Evolutionary conservation across 1,140 invertebrate genomes (phyloP).

Genomic region (Nomia melanderi): DNA sequence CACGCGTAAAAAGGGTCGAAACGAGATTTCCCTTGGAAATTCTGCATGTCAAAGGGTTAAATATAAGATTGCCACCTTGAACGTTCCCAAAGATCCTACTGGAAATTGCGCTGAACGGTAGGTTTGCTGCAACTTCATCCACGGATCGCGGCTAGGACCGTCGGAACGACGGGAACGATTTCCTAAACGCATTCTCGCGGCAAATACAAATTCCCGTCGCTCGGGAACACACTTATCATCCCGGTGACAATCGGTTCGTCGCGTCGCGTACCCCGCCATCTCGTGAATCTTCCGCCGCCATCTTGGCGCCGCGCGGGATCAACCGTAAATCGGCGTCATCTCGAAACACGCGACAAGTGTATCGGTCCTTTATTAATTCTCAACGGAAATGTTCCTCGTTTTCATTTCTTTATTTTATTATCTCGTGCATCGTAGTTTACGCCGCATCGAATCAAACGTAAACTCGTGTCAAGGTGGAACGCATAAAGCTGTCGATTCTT

Average conservation of each 20-base stretch:
- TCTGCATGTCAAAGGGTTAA: not conserved
- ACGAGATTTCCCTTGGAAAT: not conserved
- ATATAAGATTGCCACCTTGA: not conserved
- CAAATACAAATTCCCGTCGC: slow-evolving; percentile 43
- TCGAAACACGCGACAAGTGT: slow-evolving; percentile 60
- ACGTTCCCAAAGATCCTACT: not conserved
- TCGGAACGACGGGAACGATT: slow-evolving; percentile 40
- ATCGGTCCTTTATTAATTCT: slow-evolving; percentile 53
- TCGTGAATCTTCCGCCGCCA: slow-evolving; percentile 28
- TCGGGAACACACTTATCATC: slow-evolving; percentile 41
- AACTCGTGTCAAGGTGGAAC: too few species aligned
- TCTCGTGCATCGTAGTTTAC: too few species aligned
- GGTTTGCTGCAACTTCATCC: not conserved
- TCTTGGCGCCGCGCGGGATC: not conserved
- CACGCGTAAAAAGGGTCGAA: too few species aligned
- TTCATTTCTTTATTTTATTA: too few species aligned
- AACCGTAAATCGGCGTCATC: slow-evolving; percentile 34
- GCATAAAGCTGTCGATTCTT: too few species aligned
- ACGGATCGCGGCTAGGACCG: too few species aligned
- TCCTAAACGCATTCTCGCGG: slow-evolving; percentile 20
- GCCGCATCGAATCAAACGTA: too few species aligned
- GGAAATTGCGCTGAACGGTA: not conserved
- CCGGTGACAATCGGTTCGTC: slow-evolving; percentile 17
- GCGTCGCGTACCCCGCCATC: slow-evolving; percentile 24
- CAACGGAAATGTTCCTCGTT: too few species aligned